phyloP scores from a whole-genome alignment of 2,797 vertebrate genomes.

The Protonibea diacanthus region DNA sequence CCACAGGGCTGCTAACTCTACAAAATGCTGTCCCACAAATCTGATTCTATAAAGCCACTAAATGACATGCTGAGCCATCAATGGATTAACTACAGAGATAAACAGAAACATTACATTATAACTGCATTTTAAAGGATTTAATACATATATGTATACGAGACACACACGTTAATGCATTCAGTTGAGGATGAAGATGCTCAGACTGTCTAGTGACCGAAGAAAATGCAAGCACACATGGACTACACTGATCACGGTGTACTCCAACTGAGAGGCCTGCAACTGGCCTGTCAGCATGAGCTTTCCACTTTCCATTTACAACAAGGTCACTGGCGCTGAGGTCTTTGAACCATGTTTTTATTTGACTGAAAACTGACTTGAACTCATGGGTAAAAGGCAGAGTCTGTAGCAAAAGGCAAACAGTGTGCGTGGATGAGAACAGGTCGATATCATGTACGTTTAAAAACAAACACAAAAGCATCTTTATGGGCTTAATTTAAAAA shows the following conservation, averaged over 20 bases:
- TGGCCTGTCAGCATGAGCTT: slow-evolving; percentile 62
- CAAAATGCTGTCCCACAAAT: slow-evolving; percentile 30
- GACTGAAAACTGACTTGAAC: slow-evolving; percentile 51
- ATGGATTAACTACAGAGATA: slow-evolving; percentile 36
- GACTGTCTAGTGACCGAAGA: slow-evolving; percentile 29
- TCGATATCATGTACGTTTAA: slow-evolving; percentile 41
- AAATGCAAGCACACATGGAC: slow-evolving; percentile 45
- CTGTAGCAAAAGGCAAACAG: slow-evolving; percentile 55
- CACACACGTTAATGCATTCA: slow-evolving; percentile 28
- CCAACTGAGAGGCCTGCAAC: slow-evolving; percentile 55
- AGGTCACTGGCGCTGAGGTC: slow-evolving; percentile 51
- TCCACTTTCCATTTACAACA: slow-evolving; percentile 60
- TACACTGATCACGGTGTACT: slow-evolving; percentile 32
- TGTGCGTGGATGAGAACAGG: slow-evolving; percentile 36
- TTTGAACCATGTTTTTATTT: slow-evolving; percentile 67
- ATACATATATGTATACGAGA: slow-evolving; percentile 4
- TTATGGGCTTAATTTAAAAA: neutral
- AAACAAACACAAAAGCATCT: neutral
- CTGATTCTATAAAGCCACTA: slow-evolving; percentile 26
- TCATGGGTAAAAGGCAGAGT: slow-evolving; percentile 43
- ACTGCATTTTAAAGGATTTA: slow-evolving; percentile 50
- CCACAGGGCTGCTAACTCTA: neutral
- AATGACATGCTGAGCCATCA: slow-evolving; percentile 38
- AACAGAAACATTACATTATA: slow-evolving; percentile 14
- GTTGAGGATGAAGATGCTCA: slow-evolving; percentile 36